Percentiles rank a stretch among this genome's conserved stretches.
These are phyloP conservation scores for Lonchura striata DNA, from an alignment of 2,113 vertebrate species.

Conservation along the genomic window DNA sequence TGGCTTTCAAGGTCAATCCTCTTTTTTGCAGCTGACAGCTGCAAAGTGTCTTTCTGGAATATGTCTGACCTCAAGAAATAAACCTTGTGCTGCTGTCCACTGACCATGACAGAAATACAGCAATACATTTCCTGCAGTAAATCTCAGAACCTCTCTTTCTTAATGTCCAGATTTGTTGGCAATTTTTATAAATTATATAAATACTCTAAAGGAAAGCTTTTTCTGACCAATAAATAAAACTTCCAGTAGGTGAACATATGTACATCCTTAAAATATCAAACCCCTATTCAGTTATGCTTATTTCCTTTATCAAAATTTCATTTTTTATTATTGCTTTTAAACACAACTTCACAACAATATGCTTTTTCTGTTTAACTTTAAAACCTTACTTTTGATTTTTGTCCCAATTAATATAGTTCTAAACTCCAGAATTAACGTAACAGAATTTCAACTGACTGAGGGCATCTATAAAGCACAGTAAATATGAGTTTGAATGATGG, in stretches of 20 bases:
- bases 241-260: not conserved
- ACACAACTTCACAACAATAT: not conserved
- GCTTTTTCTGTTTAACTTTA: slow-evolving; percentile 17
- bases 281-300: not conserved
- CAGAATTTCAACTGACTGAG: slow-evolving; percentile 22
- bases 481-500: not conserved
- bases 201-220: not conserved
- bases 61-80: not conserved
- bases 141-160: not conserved
- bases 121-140: not conserved
- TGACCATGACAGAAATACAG: not conserved
- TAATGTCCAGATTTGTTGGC: not conserved
- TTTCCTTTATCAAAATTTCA: not conserved
- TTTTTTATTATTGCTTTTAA: slow-evolving; percentile 1
- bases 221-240: not conserved
- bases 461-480: slow-evolving; percentile 8
- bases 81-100: not conserved
- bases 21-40: not conserved
- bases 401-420: slow-evolving; percentile 4
- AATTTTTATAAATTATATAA: not conserved
- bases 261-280: not conserved
- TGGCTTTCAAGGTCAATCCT: fast-evolving
- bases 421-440: slow-evolving; percentile 39
- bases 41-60: not conserved
- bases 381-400: slow-evolving; percentile 13